phyloP scores from a whole-genome alignment of 2,113 vertebrate species.

The Vidua chalybeata region DNA sequence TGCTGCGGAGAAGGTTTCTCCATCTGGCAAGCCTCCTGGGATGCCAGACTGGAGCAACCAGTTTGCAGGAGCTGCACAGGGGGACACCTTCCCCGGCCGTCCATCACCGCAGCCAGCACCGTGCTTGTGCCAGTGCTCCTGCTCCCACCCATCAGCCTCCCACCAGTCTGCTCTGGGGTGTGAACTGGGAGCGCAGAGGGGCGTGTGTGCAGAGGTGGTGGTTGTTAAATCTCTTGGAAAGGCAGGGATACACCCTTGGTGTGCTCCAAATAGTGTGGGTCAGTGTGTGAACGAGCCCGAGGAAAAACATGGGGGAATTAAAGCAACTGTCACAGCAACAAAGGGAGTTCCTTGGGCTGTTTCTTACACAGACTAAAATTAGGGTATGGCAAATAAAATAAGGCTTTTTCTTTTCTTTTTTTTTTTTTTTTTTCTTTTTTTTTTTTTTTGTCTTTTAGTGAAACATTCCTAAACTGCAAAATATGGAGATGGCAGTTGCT shows the following conservation, averaged over 20 bases:
- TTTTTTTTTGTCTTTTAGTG: background rate
- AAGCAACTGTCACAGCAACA: background rate
- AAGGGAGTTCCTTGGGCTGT: background rate
- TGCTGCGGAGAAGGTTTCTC: conserved; percentile 58
- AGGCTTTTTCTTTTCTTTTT: background rate
- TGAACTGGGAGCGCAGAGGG: accelerated
- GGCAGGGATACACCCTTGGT: accelerated
- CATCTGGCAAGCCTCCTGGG: conserved; percentile 65
- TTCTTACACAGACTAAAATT: background rate
- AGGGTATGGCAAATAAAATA: background rate
- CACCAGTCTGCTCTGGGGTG: background rate
- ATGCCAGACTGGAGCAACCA: conserved; percentile 66
- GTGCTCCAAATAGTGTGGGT: background rate
- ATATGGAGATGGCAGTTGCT: background rate
- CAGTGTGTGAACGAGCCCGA: background rate
- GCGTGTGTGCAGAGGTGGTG: background rate
- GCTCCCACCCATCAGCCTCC: background rate
- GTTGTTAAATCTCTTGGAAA: background rate
- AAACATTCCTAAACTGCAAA: background rate
- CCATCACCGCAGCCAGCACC: background rate
- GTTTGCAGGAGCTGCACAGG: conserved; percentile 31
- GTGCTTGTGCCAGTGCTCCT: background rate
- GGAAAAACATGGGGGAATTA: background rate
- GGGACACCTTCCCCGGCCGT: conserved; percentile 23
- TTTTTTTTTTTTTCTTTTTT: background rate